Evolutionary conservation across 1,140 invertebrate genomes (phyloP), one percentile per base, ranked within the genome.

Genomic region (Drepana arcuata): DNA sequence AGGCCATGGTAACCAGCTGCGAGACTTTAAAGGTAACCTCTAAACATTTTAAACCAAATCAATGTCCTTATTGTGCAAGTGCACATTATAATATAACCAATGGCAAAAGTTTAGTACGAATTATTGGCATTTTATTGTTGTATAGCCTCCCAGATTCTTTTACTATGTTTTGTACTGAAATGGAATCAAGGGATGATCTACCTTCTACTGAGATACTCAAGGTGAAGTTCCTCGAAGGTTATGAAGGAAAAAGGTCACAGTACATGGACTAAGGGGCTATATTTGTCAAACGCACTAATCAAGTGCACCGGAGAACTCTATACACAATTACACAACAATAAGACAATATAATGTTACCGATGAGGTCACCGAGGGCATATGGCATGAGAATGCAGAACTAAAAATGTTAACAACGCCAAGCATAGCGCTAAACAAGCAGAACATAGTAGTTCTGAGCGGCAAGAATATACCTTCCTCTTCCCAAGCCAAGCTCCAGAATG

Each of bases 71-170:
- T n/a, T n/a, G n/a, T n/a, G n/a, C n/a, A n/a, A n/a, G n/a, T n/a
- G n/a, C n/a, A n/a, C n/a, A n/a, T n/a, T n/a, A n/a, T n/a, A n/a
- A n/a, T n/a, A n/a, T n/a, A n/a, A n/a, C n/a, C n/a, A n/a, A n/a
- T n/a, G n/a, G n/a, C n/a, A n/a, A n/a, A n/a, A n/a, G n/a, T n/a
- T n/a, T n/a, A n/a, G n/a, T n/a, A 49, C 15, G 48, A 56, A 45
- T 21, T 49, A 15, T 32, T 54, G 7, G 46, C 51, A 1, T 56
- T 39, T 30, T 51, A 41, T 23, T 56, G 9, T 34, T 56, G 2
- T 55, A 50, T 34, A 49, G 37, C 15, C 16, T 55, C 1, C 47
- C 51, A 23, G 51, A 55, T 48, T 49, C 32, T 7, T 50, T 44
- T 37, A 12, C 25, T 28, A 47, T 50, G 39, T 50, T 47, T 37